Evolutionary conservation across 2,797 vertebrate species (phyloP), one percentile per base, ranked within the genome.

Genomic region (Propithecus deckenii): DNA sequence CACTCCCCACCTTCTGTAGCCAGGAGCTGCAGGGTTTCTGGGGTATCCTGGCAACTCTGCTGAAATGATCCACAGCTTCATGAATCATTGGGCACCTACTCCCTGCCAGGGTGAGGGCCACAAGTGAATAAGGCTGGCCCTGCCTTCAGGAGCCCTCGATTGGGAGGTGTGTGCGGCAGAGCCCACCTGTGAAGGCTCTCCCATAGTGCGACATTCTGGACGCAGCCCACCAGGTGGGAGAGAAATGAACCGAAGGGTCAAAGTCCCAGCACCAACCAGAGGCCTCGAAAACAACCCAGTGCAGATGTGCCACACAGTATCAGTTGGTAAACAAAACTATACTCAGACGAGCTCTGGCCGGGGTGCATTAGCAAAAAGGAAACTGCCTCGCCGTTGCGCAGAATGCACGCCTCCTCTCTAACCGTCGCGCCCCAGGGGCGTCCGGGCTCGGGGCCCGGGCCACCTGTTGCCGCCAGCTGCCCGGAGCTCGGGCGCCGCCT

Each of bases 401-500:
- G 52, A 69, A 10, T 0, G 75, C 79, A 32, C 12, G 41, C 50
- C n/a, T 30, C 2, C 0, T 7, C 65, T 41, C 57, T 5, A 71
- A 32, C 15, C 20, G 5, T 52, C 0, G 55, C 15, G 1, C 14
- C 0, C 3, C 30, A 1, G 17, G 22, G 23, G 28, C 32, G 5
- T 32, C 50, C 65, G 63, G n/a, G 22, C 65, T 46, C 43, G 11
- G 46, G 15, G 12, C 11, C 0, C 7, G 59, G 32, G 43, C 48
- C 50, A 72, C 76, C 57, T 4, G n/a, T 28, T 11, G 25, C 76
- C 1, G 3, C 55, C 55, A 4, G n/a, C 55, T 14, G 88, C 28
- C 74, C 38, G 23, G 90, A 38, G 46, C 89, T 95, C 65, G 32
- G 63, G 86, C 91, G 96, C 75, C 95, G 23, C 95, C 96, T 96